Evolutionary conservation across 2,113 vertebrate species (phyloP).

Genomic region (Pungitius pungitius): DNA sequence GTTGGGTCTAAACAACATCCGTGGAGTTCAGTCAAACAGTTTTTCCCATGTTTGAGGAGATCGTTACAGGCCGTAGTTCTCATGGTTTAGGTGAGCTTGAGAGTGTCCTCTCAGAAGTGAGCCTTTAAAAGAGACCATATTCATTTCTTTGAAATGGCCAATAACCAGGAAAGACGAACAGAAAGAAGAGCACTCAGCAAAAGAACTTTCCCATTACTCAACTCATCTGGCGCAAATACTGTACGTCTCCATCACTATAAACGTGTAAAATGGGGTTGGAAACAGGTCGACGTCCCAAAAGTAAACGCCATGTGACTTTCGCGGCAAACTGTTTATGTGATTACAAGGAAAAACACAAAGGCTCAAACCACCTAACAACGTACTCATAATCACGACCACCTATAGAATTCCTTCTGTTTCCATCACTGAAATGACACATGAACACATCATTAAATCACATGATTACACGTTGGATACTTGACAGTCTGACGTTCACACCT

Average conservation of each 20-base stretch:
- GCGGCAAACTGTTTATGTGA: conserved; percentile 9
- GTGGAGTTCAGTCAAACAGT: not conserved
- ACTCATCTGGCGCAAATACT: conserved; percentile 2
- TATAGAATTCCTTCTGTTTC: too few relatives aligned
- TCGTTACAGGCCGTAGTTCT: not conserved
- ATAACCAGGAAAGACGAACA: conserved; percentile 8
- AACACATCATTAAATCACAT: conserved; percentile 4
- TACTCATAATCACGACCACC: too few relatives aligned
- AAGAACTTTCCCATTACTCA: conserved; percentile 14
- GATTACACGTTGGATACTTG: not conserved
- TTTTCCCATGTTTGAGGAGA: not conserved
- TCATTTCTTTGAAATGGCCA: conserved; percentile 23
- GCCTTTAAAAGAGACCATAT: not conserved
- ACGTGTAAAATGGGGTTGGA: too few relatives aligned
- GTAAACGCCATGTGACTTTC: not conserved
- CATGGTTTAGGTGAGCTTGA: conserved; percentile 19
- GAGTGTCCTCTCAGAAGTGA: conserved; percentile 22
- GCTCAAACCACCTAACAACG: too few relatives aligned
- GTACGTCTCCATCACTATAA: conserved; percentile 8
- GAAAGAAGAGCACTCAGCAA: not conserved
- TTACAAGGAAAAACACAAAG: not conserved
- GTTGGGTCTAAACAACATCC: too few relatives aligned
- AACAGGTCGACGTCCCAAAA: not conserved
- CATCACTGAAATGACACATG: not conserved
- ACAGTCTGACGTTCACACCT: conserved; percentile 38